A percentile compares a stretch with the other conserved stretches of the same genome.
Conservation (phyloP, 2,888 invertebrate genomes). For the Panopea generosa region DNA sequence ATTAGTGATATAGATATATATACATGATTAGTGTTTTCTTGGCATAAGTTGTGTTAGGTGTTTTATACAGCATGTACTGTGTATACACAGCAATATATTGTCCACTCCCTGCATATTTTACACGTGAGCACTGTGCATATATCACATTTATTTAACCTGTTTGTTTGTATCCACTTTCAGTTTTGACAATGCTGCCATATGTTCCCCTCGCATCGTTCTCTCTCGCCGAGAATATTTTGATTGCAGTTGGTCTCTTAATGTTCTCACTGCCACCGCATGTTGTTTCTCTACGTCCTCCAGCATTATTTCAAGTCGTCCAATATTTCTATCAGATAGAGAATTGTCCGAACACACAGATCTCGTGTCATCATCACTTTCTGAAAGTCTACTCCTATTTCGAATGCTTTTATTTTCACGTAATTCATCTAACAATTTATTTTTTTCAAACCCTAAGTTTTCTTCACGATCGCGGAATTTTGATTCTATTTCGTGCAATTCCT, state of each 20-base stretch:
- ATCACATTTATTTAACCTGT: slow-evolving; percentile 44
- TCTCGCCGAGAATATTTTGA: slow-evolving; percentile 63
- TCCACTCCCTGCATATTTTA: no score
- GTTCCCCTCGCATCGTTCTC: slow-evolving; percentile 56
- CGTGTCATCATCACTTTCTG: slow-evolving; percentile 46
- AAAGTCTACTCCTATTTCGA: slow-evolving; percentile 12
- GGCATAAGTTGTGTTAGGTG: no score
- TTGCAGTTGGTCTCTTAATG: slow-evolving; percentile 71
- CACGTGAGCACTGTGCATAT: no score
- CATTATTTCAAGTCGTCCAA: slow-evolving; percentile 61
- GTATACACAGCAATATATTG: no score
- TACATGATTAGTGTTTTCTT: no score
- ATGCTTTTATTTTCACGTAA: slow-evolving; percentile 49
- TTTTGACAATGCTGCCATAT: slow-evolving; percentile 46
- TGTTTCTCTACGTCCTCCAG: slow-evolving; percentile 67
- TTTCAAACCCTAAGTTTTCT: slow-evolving; percentile 73
- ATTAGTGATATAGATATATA: no score
- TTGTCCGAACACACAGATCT: slow-evolving; percentile 47
- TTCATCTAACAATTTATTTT: slow-evolving; percentile 70
- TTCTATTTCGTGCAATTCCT: slow-evolving; percentile 77
- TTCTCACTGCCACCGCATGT: slow-evolving; percentile 73
- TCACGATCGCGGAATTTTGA: slow-evolving; percentile 75
- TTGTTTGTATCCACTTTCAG: slow-evolving; percentile 29
- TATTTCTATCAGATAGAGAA: slow-evolving; percentile 40
- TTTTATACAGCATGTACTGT: no score